Evolutionary conservation across 2,113 vertebrate genomes (phyloP), one percentile per base, ranked within the genome.

Genomic region (Atrichornis clamosus): DNA sequence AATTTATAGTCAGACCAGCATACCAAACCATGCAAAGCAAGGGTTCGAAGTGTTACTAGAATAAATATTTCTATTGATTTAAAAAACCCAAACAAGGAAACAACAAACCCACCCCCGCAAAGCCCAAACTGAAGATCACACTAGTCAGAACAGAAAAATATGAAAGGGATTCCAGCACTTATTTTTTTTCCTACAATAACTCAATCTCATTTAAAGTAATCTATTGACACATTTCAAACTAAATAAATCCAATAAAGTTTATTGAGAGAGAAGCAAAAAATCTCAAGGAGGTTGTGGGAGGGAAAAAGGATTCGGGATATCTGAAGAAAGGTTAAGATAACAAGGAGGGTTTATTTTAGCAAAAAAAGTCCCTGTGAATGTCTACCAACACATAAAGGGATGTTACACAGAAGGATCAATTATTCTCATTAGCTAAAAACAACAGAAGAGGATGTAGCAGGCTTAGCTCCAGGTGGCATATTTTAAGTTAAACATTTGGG

Each of bases 351-450:
- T 90, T 39, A n/a, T 92, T 81, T 73, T 39, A 55, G 49, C 2
- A 27, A 74, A 42, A 59, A 83, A 58, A 11, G 19, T 32, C 3
- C 2, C 5, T 47, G 14, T 56, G 59, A 33, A 39, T n/a, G 49
- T 59, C 73, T 84, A 42, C 35, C 52, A 30, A 52, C 30, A 72
- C 13, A 53, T 20, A 46, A 65, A 80, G 14, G 53, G 32, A 47
- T 6, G 6, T 55, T 30, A 32, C 23, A 74, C 49, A 90, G 37
- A 80, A 37, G 12, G 35, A 92, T 95, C 89, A 84, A 89, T 93
- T 93, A 50, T 73, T 88, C 82, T 94, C 90, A 94, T 97, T 93
- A 95, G 47, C 60, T 78, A 94, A 87, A 84, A 72, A 62, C 83
- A 95, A 93, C 80, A 96, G 67, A 89, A 75, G 23, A 58, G 15